These are phyloP conservation scores for Chionis minor DNA, from an alignment of 2,113 vertebrate genomes.

Conservation along the genomic window DNA sequence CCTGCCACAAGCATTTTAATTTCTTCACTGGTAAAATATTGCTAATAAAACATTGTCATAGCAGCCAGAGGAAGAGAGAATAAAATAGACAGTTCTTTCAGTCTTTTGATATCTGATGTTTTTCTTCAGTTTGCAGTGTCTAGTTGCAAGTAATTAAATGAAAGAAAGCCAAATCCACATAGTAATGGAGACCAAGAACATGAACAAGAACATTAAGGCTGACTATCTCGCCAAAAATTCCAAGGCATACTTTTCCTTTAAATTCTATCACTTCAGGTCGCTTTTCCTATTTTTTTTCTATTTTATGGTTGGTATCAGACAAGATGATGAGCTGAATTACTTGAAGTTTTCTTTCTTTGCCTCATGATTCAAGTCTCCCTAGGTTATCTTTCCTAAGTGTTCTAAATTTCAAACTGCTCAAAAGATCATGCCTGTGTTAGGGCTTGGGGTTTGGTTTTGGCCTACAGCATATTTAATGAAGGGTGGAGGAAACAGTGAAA, in stretches of 20 bases:
- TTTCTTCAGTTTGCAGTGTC: background rate
- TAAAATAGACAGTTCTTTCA: background rate
- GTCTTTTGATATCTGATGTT: background rate
- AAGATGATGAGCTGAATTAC: background rate
- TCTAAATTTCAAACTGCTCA: background rate
- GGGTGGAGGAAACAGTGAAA: background rate
- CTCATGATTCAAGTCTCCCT: background rate
- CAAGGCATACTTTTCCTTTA: background rate
- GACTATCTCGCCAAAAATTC: background rate
- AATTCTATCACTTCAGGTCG: background rate
- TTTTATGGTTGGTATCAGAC: background rate
- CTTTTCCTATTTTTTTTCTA: background rate
- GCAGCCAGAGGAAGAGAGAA: background rate
- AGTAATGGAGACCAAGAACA: background rate
- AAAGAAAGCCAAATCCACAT: background rate
- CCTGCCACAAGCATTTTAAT: background rate
- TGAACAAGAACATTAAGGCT: background rate
- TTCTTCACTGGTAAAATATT: background rate
- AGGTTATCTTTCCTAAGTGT: background rate
- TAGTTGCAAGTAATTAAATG: background rate
- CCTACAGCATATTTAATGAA: background rate
- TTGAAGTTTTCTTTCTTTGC: background rate
- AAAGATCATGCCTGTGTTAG: background rate
- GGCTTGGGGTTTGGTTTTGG: background rate
- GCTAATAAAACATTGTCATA: background rate